Conservation (phyloP, 2,888 invertebrate species). For the Melinopterus prodromus region DNA sequence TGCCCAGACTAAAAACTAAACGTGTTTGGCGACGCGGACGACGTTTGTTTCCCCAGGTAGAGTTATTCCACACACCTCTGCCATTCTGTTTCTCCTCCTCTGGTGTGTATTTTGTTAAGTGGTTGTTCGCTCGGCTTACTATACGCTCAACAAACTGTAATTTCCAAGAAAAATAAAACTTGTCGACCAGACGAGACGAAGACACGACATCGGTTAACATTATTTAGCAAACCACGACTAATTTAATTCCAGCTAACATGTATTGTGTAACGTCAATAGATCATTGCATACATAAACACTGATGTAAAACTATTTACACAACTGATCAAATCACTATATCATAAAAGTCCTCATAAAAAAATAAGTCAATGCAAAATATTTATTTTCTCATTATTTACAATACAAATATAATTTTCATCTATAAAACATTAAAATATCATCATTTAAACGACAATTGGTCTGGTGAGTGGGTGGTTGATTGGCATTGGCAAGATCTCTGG, state of each 20-base stretch:
- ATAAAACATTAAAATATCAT: neutral
- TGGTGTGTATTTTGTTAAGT: neutral
- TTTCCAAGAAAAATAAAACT: neutral
- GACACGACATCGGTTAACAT: neutral
- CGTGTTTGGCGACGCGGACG: constrained; percentile 8
- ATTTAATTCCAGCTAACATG: neutral
- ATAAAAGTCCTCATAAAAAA: neutral
- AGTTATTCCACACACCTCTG: constrained; percentile 21
- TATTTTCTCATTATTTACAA: neutral
- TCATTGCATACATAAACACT: neutral
- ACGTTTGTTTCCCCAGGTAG: constrained; percentile 18
- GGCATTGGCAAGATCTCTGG: neutral
- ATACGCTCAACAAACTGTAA: neutral
- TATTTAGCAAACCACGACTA: neutral
- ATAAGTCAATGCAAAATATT: neutral
- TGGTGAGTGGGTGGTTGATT: neutral
- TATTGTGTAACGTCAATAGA: neutral
- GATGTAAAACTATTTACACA: too few species aligned
- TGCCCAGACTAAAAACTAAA: constrained; percentile 21
- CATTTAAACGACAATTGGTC: neutral
- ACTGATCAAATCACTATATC: too few species aligned
- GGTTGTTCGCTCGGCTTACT: neutral
- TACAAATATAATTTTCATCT: neutral
- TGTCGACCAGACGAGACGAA: neutral
- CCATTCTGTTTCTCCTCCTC: constrained; percentile 10